Evolutionary conservation across 2,797 vertebrate species (phyloP), one percentile per base, ranked within the genome.

Genomic region (Tinamus major): DNA sequence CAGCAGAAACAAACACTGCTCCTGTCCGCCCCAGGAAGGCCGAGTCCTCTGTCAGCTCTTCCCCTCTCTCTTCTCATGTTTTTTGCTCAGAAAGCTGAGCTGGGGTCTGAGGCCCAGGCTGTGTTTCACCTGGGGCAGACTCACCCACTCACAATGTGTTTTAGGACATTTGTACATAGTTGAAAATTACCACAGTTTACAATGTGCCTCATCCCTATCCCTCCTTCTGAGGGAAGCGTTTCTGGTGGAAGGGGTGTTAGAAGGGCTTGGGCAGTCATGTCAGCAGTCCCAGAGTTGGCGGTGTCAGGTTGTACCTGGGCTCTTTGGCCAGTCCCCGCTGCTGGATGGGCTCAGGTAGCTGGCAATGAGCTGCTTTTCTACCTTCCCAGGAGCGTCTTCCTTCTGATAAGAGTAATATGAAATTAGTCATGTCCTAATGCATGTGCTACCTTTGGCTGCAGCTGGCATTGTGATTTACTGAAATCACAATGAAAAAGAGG

Each of bases 381-480:
- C 85, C 39, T 68, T 75, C 35, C 18, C 48, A 2, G 4, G 48
- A 42, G 53, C 61, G 31, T 41, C 39, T 39, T 79, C 74, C 35
- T 76, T 55, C 51, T 77, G 77, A 64, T 75, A 92, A 77, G 7
- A 68, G 23, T n/a, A 41, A 27, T 37, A 29, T 17, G 44, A 77
- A 58, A 44, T 61, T 19, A 62, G 8, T 71, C 27, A 55, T 59
- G 37, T 53, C 24, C 5, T 72, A 17, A 1, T 6, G n/a, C 27
- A 17, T 85, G 75, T 82, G 63, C 41, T 76, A 19, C 55, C 15
- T 90, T 88, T 92, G 62, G 13, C 39, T 85, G 33, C 17, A 62
- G 21, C 31, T 84, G 85, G 64, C 77, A 49, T 64, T 42, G 10
- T 53, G 48, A 70, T 76, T 59, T 72, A 44, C 72, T 48, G 62